Conservation (phyloP, 2,888 invertebrate species). For the Nephrotoma guestfalica region DNA sequence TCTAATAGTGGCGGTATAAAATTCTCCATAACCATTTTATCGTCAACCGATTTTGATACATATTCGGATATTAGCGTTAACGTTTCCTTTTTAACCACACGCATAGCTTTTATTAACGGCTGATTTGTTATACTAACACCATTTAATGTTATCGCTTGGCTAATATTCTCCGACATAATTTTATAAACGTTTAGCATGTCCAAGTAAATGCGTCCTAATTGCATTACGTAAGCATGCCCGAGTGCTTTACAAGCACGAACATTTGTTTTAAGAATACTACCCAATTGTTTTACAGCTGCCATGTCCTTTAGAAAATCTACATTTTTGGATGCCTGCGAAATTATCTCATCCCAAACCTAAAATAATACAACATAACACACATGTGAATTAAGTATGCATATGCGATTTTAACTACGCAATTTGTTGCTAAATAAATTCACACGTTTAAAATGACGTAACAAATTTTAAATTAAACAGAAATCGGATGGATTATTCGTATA, state of each 20-base stretch:
- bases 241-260: slow-evolving; percentile 97
- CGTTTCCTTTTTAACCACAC: slow-evolving; percentile 97
- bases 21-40: slow-evolving; percentile 86
- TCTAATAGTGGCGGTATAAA: slow-evolving; percentile 96
- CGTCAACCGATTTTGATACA: slow-evolving; percentile 85
- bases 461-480: neutral
- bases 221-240: slow-evolving; percentile 88
- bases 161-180: slow-evolving; percentile 91
- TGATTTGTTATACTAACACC: slow-evolving; percentile 97
- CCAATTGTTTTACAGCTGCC: slow-evolving; percentile 92
- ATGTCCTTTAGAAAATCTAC: slow-evolving; percentile 92
- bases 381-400: neutral
- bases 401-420: neutral
- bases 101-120: slow-evolving; percentile 93
- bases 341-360: slow-evolving; percentile 83
- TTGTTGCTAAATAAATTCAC: neutral
- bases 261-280: slow-evolving; percentile 97
- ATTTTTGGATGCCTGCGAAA: slow-evolving; percentile 91
- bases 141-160: slow-evolving; percentile 82
- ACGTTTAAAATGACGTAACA: neutral
- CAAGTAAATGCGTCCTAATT: slow-evolving; percentile 91
- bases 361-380: slow-evolving; percentile 25
- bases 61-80: slow-evolving; percentile 93
- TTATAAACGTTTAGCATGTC: slow-evolving; percentile 99
- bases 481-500: neutral